A percentile compares a stretch with the other conserved stretches of the same genome.
These are phyloP conservation scores for Florisuga fusca DNA, from an alignment of 2,797 vertebrate genomes.

Conservation along the genomic window DNA sequence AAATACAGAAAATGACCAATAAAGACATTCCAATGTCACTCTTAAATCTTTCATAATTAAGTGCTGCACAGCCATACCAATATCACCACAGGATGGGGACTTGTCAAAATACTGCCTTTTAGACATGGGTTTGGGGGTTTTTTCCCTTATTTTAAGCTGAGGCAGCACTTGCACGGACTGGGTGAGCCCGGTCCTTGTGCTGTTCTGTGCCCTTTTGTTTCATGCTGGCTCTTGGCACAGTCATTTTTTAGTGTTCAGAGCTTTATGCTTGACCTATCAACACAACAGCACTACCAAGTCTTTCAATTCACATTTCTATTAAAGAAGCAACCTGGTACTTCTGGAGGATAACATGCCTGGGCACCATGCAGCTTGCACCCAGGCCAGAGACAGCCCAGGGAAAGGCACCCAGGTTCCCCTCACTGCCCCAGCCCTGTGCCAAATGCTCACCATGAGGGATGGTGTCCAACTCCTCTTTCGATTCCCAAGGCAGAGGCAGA, in stretches of 20 bases:
- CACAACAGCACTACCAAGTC: not conserved
- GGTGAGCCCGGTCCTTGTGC: accelerated
- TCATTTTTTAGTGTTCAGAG: not conserved
- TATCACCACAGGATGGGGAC: not conserved
- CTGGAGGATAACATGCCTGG: not conserved
- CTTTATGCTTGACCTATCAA: not conserved
- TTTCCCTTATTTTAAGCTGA: not conserved
- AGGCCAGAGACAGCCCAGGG: not conserved
- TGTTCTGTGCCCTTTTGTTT: not conserved
- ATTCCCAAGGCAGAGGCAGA: not conserved
- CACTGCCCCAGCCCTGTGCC: not conserved
- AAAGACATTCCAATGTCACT: not conserved
- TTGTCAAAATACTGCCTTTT: not conserved
- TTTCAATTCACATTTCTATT: not conserved
- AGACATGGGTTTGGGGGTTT: not conserved
- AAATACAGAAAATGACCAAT: not conserved
- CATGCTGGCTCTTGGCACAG: not conserved
- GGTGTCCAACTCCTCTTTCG: not conserved
- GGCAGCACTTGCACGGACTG: not conserved
- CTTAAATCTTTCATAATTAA: not conserved
- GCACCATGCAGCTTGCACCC: not conserved
- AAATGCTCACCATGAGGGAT: accelerated
- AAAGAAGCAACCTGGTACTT: not conserved
- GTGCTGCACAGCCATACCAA: not conserved
- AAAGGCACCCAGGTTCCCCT: not conserved